Percentiles rank a stretch among this genome's conserved stretches.
phyloP scores from a whole-genome alignment of 2,113 vertebrate genomes.

The Agapornis roseicollis region DNA sequence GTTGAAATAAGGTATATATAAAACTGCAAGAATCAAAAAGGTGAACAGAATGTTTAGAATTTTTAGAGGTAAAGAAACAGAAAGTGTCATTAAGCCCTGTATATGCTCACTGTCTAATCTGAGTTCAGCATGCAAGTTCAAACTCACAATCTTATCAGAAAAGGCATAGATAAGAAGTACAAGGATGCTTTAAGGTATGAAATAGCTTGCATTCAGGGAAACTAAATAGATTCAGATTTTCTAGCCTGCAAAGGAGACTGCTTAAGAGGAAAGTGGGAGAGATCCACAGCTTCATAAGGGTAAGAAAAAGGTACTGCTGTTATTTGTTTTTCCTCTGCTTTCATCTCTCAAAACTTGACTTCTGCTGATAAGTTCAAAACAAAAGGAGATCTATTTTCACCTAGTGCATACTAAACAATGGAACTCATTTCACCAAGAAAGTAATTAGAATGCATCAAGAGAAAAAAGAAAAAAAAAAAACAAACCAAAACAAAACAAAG shows the following conservation, averaged over 20 bases:
- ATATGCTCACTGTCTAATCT: neutral
- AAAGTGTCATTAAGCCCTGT: neutral
- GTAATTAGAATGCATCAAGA: neutral
- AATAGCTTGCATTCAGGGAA: neutral
- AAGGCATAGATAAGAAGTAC: neutral
- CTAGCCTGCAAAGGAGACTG: neutral
- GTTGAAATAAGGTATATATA: neutral
- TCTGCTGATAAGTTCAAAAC: neutral
- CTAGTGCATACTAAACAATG: neutral
- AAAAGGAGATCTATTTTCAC: neutral
- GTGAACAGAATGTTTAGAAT: neutral
- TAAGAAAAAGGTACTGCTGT: neutral
- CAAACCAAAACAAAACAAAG: too few relatives aligned
- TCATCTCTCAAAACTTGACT: neutral
- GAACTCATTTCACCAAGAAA: neutral
- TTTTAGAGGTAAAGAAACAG: neutral
- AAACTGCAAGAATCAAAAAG: neutral
- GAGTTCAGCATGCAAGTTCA: neutral
- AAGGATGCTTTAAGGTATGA: neutral
- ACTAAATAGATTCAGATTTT: neutral
- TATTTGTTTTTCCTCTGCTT: neutral
- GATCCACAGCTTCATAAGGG: neutral
- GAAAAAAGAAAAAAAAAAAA: neutral
- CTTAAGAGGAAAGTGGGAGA: neutral
- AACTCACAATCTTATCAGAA: neutral